Base-by-base conservation (phyloP, 2,888 invertebrate genomes). In the Ceratothoa steindachneri region DNA sequence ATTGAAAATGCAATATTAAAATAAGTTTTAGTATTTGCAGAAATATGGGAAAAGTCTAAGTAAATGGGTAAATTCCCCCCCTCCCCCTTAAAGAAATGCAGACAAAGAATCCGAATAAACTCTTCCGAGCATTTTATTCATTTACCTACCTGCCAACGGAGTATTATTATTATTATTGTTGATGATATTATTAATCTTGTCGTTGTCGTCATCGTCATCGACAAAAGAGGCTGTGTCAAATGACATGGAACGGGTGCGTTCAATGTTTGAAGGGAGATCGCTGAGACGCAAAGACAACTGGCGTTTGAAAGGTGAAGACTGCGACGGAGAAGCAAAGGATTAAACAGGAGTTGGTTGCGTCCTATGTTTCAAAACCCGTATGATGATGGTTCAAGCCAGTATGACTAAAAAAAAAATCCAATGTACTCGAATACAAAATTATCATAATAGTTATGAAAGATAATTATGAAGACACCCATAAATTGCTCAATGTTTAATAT, bases 251-350 rank as follows among this genome's bases (percentile, higher is more conserved):
- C 74, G 68, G 29, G 73, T 73, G 53, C 97, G 89, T 86, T 96
- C 95, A 82, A 96, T 86, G 84, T 94, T 97, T 82, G 97, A 97
- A 75, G 97, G 97, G 85, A 97, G 88, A 87, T 97, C 97, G 84
- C 92, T 93, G 82, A 97, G 90, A 80, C 97, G 90, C 81, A 97
- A 88, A 78, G 97, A 97, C 88, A 97, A 91, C 85, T 97, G 96
- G 64, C 97, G 89, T 87, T 98, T 97, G 87, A 94, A 98, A 77
- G 92, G 97, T 22, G 95, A 95, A 83, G 91, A 76, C 79, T 82
- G 74, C 52, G 71, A 72, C 2, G 7, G 3, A 67, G 31, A 31
- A 72, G 15, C n/a, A n/a, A n/a, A 67, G 15, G 30, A 22, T 66
- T 24, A 19, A n/a, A 27, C n/a, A 27, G 30, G 9, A 66, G 9